phyloP scores from a whole-genome alignment of 1,140 invertebrate genomes.

The Drosophila pectinifera region DNA sequence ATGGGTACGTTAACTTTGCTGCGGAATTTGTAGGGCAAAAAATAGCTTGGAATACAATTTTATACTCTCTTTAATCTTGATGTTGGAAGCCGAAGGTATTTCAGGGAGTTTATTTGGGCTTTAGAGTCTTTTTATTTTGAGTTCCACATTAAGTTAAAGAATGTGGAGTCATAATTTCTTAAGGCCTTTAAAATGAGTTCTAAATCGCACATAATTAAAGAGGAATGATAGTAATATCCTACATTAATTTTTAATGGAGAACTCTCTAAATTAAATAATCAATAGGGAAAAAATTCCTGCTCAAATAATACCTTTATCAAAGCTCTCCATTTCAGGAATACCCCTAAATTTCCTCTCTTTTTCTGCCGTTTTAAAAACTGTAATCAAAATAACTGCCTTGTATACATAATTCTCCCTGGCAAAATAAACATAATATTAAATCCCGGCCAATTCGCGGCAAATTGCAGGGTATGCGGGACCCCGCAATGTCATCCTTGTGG shows the following conservation, averaged over 20 bases:
- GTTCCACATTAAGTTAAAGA: background rate
- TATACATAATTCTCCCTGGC: slow-evolving; percentile 28
- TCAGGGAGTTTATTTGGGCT: background rate
- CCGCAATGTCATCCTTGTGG: slow-evolving; percentile 18
- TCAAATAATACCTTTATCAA: background rate
- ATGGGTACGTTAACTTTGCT: slow-evolving; percentile 23
- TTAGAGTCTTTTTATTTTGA: background rate
- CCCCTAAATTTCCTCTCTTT: background rate
- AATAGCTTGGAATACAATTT: background rate
- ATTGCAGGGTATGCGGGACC: slow-evolving; percentile 38
- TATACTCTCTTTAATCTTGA: slow-evolving; percentile 39
- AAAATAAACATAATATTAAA: slow-evolving; percentile 50
- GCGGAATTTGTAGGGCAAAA: background rate
- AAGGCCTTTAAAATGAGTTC: too few species aligned
- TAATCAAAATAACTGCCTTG: slow-evolving; percentile 38
- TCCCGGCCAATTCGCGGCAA: slow-evolving; percentile 18
- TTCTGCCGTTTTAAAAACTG: slow-evolving; percentile 10
- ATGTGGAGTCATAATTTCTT: too few species aligned
- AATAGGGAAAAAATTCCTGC: background rate
- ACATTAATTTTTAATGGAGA: too few species aligned
- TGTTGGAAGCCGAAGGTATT: slow-evolving; percentile 16
- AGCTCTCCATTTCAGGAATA: too few species aligned
- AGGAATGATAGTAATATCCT: too few species aligned
- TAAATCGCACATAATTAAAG: too few species aligned
- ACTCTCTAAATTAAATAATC: too few species aligned